phyloP scores from a whole-genome alignment of 2,113 vertebrate genomes.

The Oncorhynchus nerka region DNA sequence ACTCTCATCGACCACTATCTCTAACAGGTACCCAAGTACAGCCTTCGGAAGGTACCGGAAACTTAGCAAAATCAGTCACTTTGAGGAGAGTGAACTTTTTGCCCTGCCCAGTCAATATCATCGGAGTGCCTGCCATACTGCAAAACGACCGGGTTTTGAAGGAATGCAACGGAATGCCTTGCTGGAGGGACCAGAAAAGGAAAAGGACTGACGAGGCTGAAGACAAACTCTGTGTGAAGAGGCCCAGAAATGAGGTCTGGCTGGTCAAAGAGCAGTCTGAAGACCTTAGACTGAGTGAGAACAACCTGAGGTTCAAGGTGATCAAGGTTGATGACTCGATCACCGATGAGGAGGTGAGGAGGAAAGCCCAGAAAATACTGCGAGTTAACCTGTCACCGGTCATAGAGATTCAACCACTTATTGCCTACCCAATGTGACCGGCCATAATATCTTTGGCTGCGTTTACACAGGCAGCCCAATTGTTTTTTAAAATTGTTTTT shows the following conservation, averaged over 20 bases:
- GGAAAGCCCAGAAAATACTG: constrained; percentile 78
- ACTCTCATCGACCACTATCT: constrained; percentile 2
- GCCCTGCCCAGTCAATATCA: constrained; percentile 19
- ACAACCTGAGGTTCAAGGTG: constrained; percentile 62
- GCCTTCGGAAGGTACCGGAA: constrained; percentile 12
- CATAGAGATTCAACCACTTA: constrained; percentile 76
- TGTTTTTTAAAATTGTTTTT: no score
- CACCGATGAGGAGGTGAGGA: constrained; percentile 76
- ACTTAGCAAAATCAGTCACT: constrained; percentile 41
- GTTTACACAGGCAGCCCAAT: no score
- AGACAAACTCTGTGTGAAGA: constrained; percentile 23
- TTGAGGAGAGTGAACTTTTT: constrained; percentile 8
- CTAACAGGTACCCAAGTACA: constrained; percentile 11
- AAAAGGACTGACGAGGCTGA: constrained; percentile 14
- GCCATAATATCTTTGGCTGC: background rate
- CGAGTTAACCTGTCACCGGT: constrained; percentile 78
- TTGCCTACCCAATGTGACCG: constrained; percentile 20
- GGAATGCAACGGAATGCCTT: constrained; percentile 57
- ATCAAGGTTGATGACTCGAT: constrained; percentile 77
- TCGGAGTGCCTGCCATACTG: constrained; percentile 41
- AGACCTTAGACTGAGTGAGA: constrained; percentile 50
- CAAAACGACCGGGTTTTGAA: constrained; percentile 66
- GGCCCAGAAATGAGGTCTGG: constrained; percentile 28
- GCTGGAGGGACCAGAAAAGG: constrained; percentile 13
- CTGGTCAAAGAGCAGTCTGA: constrained; percentile 26